Percentiles rank a stretch among this genome's conserved stretches.
phyloP scores from a whole-genome alignment of 2,888 invertebrate genomes.

The Abscondita cerata region DNA sequence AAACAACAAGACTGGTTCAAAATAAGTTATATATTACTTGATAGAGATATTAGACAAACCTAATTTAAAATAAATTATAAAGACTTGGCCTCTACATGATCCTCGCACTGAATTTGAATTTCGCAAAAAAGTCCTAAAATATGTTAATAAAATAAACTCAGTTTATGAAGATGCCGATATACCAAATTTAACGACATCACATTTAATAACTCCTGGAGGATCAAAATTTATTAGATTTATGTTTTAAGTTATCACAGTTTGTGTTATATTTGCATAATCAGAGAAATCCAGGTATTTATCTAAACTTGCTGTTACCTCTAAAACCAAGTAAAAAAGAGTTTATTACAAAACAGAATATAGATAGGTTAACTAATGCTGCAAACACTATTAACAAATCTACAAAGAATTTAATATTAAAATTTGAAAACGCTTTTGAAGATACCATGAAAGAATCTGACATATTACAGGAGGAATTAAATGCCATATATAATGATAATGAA shows the following conservation, averaged over 20 bases:
- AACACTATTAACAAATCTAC: constrained; percentile 38
- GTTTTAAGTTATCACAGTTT: constrained; percentile 53
- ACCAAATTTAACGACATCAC: constrained; percentile 51
- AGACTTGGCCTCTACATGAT: constrained; percentile 50
- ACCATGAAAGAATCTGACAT: constrained; percentile 37
- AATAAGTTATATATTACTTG: constrained; percentile 52
- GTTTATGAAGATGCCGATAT: constrained; percentile 50
- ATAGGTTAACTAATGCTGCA: constrained; percentile 39
- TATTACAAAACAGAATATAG: constrained; percentile 30
- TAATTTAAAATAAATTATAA: constrained; percentile 47
- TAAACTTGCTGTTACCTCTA: constrained; percentile 26
- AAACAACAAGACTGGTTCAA: constrained; percentile 54
- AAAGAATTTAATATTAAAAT: constrained; percentile 33
- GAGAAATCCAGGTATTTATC: constrained; percentile 27
- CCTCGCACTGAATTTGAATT: constrained; percentile 50
- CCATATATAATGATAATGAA: constrained; percentile 36
- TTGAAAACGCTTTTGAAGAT: constrained; percentile 35
- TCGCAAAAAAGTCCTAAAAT: constrained; percentile 49
- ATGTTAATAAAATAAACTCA: constrained; percentile 49
- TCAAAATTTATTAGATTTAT: constrained; percentile 51
- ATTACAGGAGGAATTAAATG: constrained; percentile 34
- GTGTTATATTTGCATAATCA: constrained; percentile 47
- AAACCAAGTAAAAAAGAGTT: constrained; percentile 22
- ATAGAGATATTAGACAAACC: constrained; percentile 49
- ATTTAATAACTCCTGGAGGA: constrained; percentile 55